These are phyloP conservation scores for Cacatua alba DNA, from an alignment of 2,113 vertebrate genomes.

Conservation along the genomic window DNA sequence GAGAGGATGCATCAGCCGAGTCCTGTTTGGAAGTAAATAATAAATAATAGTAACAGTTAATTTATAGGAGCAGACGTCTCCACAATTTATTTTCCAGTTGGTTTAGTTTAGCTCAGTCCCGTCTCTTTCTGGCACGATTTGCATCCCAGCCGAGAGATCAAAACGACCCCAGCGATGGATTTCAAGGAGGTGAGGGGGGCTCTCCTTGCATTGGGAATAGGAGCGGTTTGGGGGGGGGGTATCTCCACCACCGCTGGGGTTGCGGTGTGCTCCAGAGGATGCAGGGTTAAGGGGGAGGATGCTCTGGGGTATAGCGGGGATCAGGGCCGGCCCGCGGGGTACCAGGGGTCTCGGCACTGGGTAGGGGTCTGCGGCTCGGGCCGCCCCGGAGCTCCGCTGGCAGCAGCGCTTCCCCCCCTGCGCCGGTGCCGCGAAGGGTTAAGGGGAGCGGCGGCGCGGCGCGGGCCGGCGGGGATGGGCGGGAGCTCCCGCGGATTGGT, in stretches of 20 bases:
- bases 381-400: too few species aligned
- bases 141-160: background rate
- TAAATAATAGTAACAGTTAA: conserved; percentile 30
- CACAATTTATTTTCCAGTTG: background rate
- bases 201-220: accelerated
- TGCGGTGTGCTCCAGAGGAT: background rate
- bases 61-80: background rate
- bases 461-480: too few species aligned
- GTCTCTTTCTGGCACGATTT: background rate
- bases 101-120: background rate
- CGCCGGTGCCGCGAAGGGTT: too few species aligned
- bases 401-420: too few species aligned
- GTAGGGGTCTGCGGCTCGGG: too few species aligned
- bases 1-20: background rate
- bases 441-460: too few species aligned
- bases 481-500: too few species aligned
- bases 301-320: too few species aligned
- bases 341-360: too few species aligned
- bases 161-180: background rate
- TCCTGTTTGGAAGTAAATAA: background rate
- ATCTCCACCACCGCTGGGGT: background rate
- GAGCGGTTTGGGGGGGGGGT: background rate
- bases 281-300: background rate
- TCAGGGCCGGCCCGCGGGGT: too few species aligned
- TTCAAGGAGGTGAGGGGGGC: background rate